Conservation (phyloP, 2,888 invertebrate species). For the Leptura quadrifasciata region DNA sequence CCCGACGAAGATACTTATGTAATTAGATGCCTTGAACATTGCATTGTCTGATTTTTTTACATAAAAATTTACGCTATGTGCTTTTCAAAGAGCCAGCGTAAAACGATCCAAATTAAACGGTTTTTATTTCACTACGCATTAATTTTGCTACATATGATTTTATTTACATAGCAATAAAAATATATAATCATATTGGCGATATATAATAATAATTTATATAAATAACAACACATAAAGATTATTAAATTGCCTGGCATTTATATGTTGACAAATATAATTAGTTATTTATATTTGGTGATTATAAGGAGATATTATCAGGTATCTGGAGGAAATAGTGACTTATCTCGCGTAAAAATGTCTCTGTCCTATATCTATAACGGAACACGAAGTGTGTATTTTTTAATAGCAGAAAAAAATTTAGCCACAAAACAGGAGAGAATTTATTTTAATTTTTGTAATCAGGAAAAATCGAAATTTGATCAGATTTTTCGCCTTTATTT, state of each 20-base stretch:
- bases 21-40: background rate
- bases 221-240: background rate
- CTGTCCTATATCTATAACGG: too few species aligned
- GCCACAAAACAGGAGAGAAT: too few species aligned
- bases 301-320: background rate
- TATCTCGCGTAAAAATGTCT: too few species aligned
- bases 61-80: conserved; percentile 35
- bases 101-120: conserved; percentile 37
- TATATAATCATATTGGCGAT: background rate
- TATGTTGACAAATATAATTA: background rate
- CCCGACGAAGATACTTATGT: background rate
- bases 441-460: too few species aligned
- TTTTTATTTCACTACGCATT: conserved; percentile 40
- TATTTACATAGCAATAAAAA: background rate
- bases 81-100: conserved; percentile 35
- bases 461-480: too few species aligned
- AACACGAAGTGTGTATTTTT: too few species aligned
- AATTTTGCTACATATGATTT: background rate
- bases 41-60: background rate
- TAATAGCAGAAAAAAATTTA: too few species aligned
- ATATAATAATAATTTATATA: background rate
- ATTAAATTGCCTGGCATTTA: background rate
- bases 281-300: background rate
- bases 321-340: background rate
- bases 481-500: too few species aligned